Conservation (phyloP, 2,113 vertebrate genomes). For the Gasterosteus aculeatus region DNA sequence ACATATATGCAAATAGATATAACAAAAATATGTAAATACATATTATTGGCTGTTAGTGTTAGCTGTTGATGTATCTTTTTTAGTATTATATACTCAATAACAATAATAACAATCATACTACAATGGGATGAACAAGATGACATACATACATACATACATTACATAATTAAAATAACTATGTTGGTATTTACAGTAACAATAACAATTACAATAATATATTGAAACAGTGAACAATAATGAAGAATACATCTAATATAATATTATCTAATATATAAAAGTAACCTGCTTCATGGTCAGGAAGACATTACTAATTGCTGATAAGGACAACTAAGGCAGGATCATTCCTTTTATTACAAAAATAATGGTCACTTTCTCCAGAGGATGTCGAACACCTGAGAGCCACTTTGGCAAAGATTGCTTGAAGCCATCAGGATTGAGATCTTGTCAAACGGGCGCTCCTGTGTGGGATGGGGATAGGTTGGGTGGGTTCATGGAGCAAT, state of each 20-base stretch:
- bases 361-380: slow-evolving; percentile 70
- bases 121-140: no score
- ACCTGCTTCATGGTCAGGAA: slow-evolving; percentile 44
- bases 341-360: slow-evolving; percentile 72
- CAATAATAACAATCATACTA: not conserved
- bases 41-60: no score
- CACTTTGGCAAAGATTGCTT: slow-evolving; percentile 65
- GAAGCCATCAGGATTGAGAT: slow-evolving; percentile 65
- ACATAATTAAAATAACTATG: not conserved
- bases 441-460: slow-evolving; percentile 51
- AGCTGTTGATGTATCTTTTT: no score
- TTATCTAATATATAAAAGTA: slow-evolving; percentile 36
- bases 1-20: no score
- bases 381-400: slow-evolving; percentile 62
- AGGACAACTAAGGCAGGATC: slow-evolving; percentile 52
- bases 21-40: no score
- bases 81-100: not conserved
- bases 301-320: slow-evolving; percentile 46
- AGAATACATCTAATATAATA: not conserved
- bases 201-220: not conserved
- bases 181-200: not conserved
- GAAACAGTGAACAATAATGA: not conserved
- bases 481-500: not conserved
- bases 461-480: not conserved
- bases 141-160: no score